Evolutionary conservation across 2,797 vertebrate species (phyloP).

Genomic region (Champsocephalus gunnari): DNA sequence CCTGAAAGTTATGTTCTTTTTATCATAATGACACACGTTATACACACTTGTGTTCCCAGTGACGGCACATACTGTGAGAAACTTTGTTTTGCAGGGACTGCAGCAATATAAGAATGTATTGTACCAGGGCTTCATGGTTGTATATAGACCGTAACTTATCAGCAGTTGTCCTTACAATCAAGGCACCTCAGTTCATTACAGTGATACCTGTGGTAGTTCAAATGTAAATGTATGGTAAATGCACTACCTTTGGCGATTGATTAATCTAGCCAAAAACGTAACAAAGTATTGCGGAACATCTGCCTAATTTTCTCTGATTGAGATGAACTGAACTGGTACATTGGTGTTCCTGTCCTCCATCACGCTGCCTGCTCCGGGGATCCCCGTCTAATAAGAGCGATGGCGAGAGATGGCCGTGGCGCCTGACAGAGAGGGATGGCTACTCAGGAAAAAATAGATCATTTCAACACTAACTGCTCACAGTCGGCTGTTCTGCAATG

Average conservation of each 20-base stretch:
- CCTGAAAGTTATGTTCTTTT: constrained; percentile 4
- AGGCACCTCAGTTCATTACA: not conserved
- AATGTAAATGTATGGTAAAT: not conserved
- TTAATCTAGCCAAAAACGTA: not conserved
- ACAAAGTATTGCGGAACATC: not conserved
- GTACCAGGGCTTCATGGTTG: not conserved
- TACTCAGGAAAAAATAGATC: constrained; percentile 59
- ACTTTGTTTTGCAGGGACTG: not conserved
- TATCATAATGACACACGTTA: not conserved
- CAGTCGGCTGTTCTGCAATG: constrained; percentile 52
- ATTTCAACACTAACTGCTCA: constrained; percentile 64
- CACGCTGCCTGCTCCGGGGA: constrained; percentile 55
- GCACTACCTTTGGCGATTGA: not conserved
- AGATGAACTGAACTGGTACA: constrained; percentile 41
- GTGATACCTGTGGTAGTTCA: not conserved
- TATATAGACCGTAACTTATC: not conserved
- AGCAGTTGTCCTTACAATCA: not conserved
- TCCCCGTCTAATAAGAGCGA: constrained; percentile 68
- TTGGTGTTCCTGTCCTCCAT: constrained; percentile 43
- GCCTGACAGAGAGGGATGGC: constrained; percentile 81
- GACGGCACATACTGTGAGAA: not conserved
- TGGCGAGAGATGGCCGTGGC: constrained; percentile 61
- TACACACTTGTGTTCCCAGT: not conserved
- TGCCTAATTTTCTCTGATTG: constrained; percentile 30
- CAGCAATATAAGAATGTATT: not conserved